Base-by-base conservation (phyloP, 2,888 invertebrate species). In the Chouioia cunea region DNA sequence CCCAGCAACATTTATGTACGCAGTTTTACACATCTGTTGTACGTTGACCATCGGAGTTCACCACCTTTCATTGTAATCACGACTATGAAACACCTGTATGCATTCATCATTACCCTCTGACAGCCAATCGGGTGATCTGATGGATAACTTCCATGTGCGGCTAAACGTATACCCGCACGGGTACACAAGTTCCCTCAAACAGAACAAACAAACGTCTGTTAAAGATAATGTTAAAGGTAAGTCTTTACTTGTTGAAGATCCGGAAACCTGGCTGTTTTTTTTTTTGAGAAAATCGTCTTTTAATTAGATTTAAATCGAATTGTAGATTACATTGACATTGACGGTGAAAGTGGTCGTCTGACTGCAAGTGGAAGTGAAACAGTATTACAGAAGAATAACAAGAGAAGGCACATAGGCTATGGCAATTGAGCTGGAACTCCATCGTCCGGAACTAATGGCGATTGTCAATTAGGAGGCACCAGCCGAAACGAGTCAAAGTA, bases 361-460 rank as follows among this genome's bases (percentile, higher is more conserved):
- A n/a, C 59, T 64, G 52, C 62, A 57, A 46, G 66, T 20, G 57
- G 62, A 27, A 23, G 58, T 47, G 2, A n/a, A 15, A 2, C 16
- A 44, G 44, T 20, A 16, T 14, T n/a, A n/a, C n/a, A n/a, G n/a
- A n/a, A n/a, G 6, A 8, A 18, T 20, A n/a, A 2, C 20, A 14
- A 57, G 20, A 36, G 48, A 50, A 53, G 56, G 57, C 70, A 59
- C 47, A 73, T 52, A 54, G 48, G 50, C 47, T 54, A 0, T 22
- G 16, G 65, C 71, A 71, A 74, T 72, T 66, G 75, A 76, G 73
- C 70, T 74, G 67, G 44, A 69, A 75, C 67, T 81, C 79, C 80
- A 82, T 83, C 80, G 80, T 77, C 79, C 79, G 82, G 79, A 83
- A 84, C 84, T 83, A 84, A 85, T 83, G 80, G 79, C 80, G 67